phyloP scores from a whole-genome alignment of 2,888 invertebrate genomes.

The Charanyca ferruginea region DNA sequence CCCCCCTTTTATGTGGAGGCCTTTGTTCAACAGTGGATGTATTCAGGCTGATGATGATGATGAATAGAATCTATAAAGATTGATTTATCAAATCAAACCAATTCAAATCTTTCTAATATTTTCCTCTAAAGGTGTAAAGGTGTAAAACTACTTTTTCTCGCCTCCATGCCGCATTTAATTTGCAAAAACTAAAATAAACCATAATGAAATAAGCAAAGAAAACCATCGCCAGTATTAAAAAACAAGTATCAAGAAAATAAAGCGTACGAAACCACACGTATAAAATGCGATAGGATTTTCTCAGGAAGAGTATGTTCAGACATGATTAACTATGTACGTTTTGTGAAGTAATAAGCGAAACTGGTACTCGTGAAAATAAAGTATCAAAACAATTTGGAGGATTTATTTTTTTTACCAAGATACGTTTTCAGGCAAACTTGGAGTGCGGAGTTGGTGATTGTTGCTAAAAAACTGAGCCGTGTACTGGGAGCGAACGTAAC shows the following conservation, averaged over 20 bases:
- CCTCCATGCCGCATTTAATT: too few relatives aligned
- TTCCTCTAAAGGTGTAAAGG: too few relatives aligned
- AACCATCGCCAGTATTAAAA: too few relatives aligned
- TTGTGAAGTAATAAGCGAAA: conserved; percentile 34
- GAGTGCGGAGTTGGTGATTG: conserved; percentile 12
- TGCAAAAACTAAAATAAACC: too few relatives aligned
- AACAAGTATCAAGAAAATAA: not conserved
- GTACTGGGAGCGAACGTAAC: not conserved
- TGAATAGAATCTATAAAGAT: too few relatives aligned
- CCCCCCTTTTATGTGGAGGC: too few relatives aligned
- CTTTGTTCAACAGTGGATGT: too few relatives aligned
- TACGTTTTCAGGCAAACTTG: conserved; percentile 2
- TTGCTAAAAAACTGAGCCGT: conserved; percentile 5
- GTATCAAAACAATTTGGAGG: conserved; percentile 22
- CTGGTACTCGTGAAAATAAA: conserved; percentile 17
- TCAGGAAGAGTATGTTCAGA: not conserved
- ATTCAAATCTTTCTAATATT: too few relatives aligned
- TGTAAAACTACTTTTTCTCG: too few relatives aligned
- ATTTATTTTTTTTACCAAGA: conserved; percentile 22
- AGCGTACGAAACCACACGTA: not conserved
- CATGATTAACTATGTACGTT: conserved; percentile 30
- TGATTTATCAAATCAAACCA: too few relatives aligned
- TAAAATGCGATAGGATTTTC: conserved; percentile 19
- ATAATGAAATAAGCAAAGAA: too few relatives aligned
- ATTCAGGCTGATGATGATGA: too few relatives aligned